A percentile compares a stretch with the other conserved stretches of the same genome.
These are phyloP conservation scores for Hydrotaea diabolus DNA, from an alignment of 2,888 invertebrate species.

Conservation along the genomic window DNA sequence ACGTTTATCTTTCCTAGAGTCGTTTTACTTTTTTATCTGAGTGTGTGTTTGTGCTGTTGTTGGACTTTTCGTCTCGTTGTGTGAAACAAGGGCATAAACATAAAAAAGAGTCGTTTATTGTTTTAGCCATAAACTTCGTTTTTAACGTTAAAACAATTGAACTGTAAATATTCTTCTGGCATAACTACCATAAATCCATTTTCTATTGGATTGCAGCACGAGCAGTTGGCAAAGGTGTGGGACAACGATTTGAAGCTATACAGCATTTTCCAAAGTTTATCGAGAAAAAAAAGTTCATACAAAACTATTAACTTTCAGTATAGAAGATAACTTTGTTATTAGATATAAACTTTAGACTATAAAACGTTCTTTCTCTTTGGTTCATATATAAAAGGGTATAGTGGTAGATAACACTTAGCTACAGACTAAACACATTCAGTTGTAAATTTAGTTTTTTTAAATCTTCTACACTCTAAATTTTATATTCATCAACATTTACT, in stretches of 20 bases:
- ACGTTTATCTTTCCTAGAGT: slow-evolving; percentile 6
- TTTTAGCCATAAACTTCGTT: slow-evolving; percentile 36
- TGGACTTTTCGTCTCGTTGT: neutral
- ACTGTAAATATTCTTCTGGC: slow-evolving; percentile 20
- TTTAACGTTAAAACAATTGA: slow-evolving; percentile 35
- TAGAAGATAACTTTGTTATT: neutral
- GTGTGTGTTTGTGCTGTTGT: neutral
- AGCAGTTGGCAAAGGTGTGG: neutral
- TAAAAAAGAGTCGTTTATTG: slow-evolving; percentile 12
- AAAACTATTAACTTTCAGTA: neutral
- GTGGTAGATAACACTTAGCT: too few relatives aligned
- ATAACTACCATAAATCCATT: neutral
- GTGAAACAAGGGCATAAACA: neutral
- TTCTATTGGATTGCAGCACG: neutral
- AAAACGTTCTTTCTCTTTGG: too few relatives aligned
- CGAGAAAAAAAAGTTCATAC: too few relatives aligned
- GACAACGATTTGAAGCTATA: neutral
- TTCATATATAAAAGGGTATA: too few relatives aligned
- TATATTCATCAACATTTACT: too few relatives aligned
- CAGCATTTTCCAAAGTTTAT: neutral
- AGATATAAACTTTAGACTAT: too few relatives aligned
- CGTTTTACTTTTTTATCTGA: neutral
- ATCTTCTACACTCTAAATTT: too few relatives aligned
- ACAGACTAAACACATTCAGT: too few relatives aligned
- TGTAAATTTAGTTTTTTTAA: too few relatives aligned